These are phyloP conservation scores for Phoxinus dragarum DNA, from an alignment of 2,797 vertebrate genomes.

Conservation along the genomic window DNA sequence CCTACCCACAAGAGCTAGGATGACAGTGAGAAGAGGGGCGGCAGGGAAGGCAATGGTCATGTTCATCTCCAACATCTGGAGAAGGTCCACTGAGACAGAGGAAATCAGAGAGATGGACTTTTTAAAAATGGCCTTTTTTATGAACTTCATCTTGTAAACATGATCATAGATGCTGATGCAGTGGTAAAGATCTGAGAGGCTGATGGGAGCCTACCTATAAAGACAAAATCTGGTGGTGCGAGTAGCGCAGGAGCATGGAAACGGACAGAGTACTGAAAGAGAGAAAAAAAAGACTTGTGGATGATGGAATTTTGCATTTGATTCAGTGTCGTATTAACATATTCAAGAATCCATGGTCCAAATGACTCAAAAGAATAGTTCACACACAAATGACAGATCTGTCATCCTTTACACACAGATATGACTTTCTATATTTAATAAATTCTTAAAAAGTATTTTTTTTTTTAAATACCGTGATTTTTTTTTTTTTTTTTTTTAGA, in stretches of 20 bases:
- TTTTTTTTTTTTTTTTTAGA: not conserved
- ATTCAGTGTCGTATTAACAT: not conserved
- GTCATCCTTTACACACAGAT: not conserved
- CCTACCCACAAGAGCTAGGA: conserved; percentile 95
- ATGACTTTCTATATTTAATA: no score
- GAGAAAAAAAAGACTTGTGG: conserved; percentile 22
- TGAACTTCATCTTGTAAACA: not conserved
- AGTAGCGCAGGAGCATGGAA: conserved; percentile 96
- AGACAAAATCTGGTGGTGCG: conserved; percentile 98
- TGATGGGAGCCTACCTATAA: conserved; percentile 86
- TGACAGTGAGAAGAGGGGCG: conserved; percentile 95
- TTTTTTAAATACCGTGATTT: no score
- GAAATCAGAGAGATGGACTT: not conserved
- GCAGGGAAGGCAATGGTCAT: conserved; percentile 98
- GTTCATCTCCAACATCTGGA: conserved; percentile 99
- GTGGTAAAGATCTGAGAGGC: not conserved
- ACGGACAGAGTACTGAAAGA: conserved; percentile 91
- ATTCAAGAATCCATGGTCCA: not conserved
- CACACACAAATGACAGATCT: not conserved
- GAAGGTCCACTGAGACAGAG: conserved; percentile 86
- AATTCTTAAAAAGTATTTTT: not conserved
- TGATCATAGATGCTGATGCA: not conserved
- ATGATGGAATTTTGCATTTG: not conserved
- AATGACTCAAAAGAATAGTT: not conserved
- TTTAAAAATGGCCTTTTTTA: not conserved